phyloP scores from a whole-genome alignment of 2,113 vertebrate species.

The Nothocercus julius region DNA sequence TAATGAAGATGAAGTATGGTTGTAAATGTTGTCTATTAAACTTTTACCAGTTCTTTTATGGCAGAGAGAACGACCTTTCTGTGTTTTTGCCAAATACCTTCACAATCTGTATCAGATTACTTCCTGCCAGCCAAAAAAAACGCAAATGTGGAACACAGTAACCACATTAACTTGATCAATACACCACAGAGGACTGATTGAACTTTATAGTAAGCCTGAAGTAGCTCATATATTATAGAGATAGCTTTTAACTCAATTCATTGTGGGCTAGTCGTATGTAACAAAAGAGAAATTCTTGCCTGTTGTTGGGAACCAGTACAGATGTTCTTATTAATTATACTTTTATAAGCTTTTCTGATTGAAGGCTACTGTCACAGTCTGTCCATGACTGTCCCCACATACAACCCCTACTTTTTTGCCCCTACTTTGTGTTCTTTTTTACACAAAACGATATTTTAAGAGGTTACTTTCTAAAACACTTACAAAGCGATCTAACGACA shows the following conservation, averaged over 20 bases:
- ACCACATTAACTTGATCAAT: neutral
- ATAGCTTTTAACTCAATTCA: neutral
- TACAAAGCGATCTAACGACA: neutral
- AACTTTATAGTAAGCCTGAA: neutral
- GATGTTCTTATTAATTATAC: neutral
- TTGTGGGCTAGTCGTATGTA: neutral
- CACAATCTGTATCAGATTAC: neutral
- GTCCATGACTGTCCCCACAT: neutral
- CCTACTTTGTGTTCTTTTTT: neutral
- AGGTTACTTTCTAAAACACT: neutral
- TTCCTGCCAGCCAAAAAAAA: neutral
- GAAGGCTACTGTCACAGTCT: neutral
- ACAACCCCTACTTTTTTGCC: neutral
- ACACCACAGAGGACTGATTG: neutral
- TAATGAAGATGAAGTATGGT: neutral
- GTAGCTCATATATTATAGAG: neutral
- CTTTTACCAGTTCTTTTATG: neutral
- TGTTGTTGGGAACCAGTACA: neutral
- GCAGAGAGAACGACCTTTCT: neutral
- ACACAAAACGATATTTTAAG: neutral
- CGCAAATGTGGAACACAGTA: neutral
- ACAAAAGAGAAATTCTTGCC: neutral
- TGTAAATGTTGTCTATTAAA: neutral
- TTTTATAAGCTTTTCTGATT: neutral
- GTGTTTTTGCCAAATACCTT: neutral